Percentiles rank a stretch among this genome's conserved stretches.
Evolutionary conservation across 2,888 invertebrate species (phyloP).

Genomic region (Limnephilus rhombicus): DNA sequence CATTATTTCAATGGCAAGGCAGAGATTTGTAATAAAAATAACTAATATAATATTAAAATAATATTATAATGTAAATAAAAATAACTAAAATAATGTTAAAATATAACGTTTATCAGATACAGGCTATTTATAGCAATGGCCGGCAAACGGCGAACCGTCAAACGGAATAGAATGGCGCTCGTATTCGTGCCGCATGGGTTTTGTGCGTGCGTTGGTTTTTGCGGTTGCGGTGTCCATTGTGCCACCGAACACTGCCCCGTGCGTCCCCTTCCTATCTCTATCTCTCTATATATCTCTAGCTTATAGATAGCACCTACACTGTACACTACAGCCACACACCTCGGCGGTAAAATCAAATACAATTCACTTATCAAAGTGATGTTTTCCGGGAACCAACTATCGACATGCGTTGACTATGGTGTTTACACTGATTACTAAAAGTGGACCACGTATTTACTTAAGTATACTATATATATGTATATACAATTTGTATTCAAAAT

Average conservation of each 20-base stretch:
- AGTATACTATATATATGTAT: no score
- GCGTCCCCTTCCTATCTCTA: neutral
- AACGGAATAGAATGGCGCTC: neutral
- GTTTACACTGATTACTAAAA: neutral
- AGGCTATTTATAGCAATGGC: neutral
- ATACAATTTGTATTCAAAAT: no score
- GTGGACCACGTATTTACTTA: neutral
- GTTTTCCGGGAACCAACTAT: neutral
- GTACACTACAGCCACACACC: neutral
- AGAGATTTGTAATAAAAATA: neutral
- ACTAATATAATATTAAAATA: neutral
- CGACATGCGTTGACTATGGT: neutral
- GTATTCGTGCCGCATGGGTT: neutral
- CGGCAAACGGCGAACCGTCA: neutral
- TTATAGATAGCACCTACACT: neutral
- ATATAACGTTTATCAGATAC: neutral
- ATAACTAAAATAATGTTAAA: neutral
- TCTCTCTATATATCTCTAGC: neutral
- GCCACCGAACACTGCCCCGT: neutral
- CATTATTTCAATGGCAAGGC: no score
- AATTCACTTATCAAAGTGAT: neutral
- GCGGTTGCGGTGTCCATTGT: conserved; percentile 21
- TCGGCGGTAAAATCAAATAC: neutral
- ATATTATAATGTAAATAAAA: neutral
- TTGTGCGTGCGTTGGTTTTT: conserved; percentile 5